phyloP scores from a whole-genome alignment of 1,140 invertebrate species.

The Danaus melanippus region DNA sequence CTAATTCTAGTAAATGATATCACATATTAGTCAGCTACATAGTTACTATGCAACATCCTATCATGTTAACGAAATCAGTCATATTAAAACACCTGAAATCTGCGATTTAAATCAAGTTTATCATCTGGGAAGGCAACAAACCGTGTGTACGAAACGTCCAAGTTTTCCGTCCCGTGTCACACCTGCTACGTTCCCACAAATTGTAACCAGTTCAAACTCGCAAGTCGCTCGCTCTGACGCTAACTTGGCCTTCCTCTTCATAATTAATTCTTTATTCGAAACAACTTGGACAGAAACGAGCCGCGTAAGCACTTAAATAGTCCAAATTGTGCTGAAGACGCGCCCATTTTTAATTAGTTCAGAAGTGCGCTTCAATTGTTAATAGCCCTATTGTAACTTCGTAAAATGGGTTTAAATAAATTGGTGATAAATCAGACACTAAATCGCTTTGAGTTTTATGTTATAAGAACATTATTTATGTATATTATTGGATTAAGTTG shows the following conservation, averaged over 20 bases:
- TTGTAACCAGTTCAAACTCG: slow-evolving; percentile 59
- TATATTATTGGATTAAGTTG: slow-evolving; percentile 5
- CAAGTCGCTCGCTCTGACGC: slow-evolving; percentile 45
- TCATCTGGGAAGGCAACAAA: slow-evolving; percentile 66
- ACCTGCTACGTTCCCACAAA: slow-evolving; percentile 67
- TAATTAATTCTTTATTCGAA: slow-evolving; percentile 72
- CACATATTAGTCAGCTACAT: too few species aligned
- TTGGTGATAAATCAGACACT: slow-evolving; percentile 29
- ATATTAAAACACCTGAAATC: slow-evolving; percentile 47
- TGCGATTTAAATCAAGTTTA: slow-evolving; percentile 69
- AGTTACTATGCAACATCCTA: too few species aligned
- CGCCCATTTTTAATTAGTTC: slow-evolving; percentile 68
- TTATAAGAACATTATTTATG: slow-evolving; percentile 11
- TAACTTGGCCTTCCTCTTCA: slow-evolving; percentile 63
- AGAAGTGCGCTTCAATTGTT: slow-evolving; percentile 62
- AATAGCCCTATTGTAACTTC: slow-evolving; percentile 56
- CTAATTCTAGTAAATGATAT: too few species aligned
- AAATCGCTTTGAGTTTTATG: slow-evolving; percentile 15
- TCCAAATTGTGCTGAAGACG: slow-evolving; percentile 62
- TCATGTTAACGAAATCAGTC: too few species aligned
- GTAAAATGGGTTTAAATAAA: slow-evolving; percentile 33
- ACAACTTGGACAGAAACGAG: slow-evolving; percentile 60
- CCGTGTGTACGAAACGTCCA: slow-evolving; percentile 49
- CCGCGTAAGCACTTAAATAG: slow-evolving; percentile 66
- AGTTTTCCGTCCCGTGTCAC: slow-evolving; percentile 47